Evolutionary conservation across 2,888 invertebrate genomes (phyloP).

Genomic region (Ariolimax columbianus): DNA sequence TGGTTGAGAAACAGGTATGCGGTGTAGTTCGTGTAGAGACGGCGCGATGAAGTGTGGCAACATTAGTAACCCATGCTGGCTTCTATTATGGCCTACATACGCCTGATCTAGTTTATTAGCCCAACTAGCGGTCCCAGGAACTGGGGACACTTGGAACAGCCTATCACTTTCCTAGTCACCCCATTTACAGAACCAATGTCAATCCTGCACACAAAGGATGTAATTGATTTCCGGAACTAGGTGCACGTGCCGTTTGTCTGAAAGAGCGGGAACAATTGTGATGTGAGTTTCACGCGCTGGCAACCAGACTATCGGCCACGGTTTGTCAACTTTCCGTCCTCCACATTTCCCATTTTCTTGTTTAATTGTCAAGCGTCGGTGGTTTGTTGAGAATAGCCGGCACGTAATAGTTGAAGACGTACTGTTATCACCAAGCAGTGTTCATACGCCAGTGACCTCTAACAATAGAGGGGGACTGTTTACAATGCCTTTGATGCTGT

Average conservation of each 20-base stretch:
- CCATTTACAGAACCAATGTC: slow-evolving; percentile 2
- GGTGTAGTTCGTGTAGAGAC: neutral
- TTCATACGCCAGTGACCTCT: slow-evolving; percentile 26
- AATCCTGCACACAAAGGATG: neutral
- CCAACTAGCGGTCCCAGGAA: slow-evolving; percentile 5
- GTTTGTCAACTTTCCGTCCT: slow-evolving; percentile 30
- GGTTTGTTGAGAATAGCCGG: neutral
- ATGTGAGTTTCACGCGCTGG: neutral
- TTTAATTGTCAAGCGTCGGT: neutral
- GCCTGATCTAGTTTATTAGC: slow-evolving; percentile 9
- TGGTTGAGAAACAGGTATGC: neutral
- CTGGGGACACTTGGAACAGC: neutral
- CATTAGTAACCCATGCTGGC: neutral
- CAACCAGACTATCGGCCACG: slow-evolving; percentile 28
- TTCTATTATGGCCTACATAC: neutral
- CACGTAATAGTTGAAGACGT: slow-evolving; percentile 9
- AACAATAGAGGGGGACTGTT: neutral
- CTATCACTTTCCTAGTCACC: slow-evolving; percentile 29
- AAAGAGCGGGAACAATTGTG: neutral
- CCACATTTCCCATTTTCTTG: slow-evolving; percentile 9
- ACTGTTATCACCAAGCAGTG: neutral
- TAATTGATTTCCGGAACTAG: slow-evolving; percentile 22
- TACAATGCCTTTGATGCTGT: slow-evolving; percentile 1
- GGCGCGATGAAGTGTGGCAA: neutral
- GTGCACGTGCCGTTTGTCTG: slow-evolving; percentile 41